phyloP scores from a whole-genome alignment of 2,797 vertebrate species.

The Poeciliopsis turneri region DNA sequence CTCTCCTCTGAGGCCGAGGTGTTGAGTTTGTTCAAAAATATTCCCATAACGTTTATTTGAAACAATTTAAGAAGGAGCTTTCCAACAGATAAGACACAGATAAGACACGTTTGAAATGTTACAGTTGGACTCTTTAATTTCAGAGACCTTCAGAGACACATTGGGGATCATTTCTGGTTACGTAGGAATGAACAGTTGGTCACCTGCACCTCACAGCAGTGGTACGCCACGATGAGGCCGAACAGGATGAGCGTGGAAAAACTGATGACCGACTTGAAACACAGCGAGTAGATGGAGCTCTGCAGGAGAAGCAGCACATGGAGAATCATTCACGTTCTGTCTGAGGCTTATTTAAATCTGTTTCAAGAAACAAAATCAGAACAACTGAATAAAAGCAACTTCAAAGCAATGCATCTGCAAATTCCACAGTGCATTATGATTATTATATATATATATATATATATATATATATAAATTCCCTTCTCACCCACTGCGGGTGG shows the following conservation, averaged over 20 bases:
- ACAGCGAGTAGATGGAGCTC: constrained; percentile 91
- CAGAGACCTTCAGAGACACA: neutral
- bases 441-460: neutral
- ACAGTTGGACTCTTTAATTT: neutral
- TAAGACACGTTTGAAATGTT: neutral
- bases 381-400: neutral
- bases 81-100: neutral
- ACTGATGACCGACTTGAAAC: constrained; percentile 92
- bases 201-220: constrained; percentile 93
- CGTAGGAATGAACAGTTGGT: constrained; percentile 5
- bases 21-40: neutral
- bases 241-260: constrained; percentile 88
- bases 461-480: neutral
- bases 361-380: neutral
- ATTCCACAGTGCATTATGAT: neutral
- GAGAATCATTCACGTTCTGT: constrained; percentile 9
- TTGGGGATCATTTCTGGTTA: neutral
- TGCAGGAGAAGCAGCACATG: constrained; percentile 59
- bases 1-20: neutral
- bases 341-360: neutral
- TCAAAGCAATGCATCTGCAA: neutral
- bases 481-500: too few relatives aligned
- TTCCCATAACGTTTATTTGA: neutral
- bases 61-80: neutral
- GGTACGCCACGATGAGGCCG: constrained; percentile 90